Evolutionary conservation across 2,113 vertebrate genomes (phyloP).

Genomic region (Glareola pratincola): DNA sequence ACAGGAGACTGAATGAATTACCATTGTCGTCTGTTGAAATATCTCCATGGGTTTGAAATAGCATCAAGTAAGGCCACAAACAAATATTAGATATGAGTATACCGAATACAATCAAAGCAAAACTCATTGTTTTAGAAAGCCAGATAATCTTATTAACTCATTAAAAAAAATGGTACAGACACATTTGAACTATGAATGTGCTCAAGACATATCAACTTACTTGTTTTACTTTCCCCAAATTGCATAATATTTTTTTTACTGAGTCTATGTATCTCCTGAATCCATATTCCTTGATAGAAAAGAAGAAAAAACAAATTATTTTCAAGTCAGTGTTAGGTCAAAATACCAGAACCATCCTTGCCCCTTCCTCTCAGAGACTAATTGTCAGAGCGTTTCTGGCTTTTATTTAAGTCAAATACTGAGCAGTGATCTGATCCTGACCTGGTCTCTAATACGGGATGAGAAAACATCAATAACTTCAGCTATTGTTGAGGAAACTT

Average conservation of each 20-base stretch:
- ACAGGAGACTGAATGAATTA: not conserved
- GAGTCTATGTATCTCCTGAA: rapidly evolving
- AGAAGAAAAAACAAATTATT: not conserved
- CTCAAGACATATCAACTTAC: not conserved
- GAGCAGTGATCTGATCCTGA: not conserved
- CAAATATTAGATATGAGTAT: not conserved
- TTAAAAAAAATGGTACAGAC: not conserved
- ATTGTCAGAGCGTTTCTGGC: not conserved
- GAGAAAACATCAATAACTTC: not conserved
- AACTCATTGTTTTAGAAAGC: not conserved
- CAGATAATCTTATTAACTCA: not conserved
- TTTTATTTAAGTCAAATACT: not conserved
- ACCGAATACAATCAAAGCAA: not conserved
- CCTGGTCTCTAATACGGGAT: not conserved
- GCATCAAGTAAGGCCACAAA: not conserved
- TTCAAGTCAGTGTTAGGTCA: not conserved
- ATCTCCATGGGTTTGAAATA: not conserved
- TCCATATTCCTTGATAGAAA: not conserved
- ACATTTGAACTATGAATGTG: not conserved
- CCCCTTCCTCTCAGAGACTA: not conserved
- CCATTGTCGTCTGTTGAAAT: not conserved
- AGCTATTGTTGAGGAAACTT: not conserved
- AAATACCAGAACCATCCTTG: not conserved
- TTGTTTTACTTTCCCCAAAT: not conserved
- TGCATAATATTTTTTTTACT: not conserved